Evolutionary conservation across 2,888 invertebrate genomes (phyloP).

Genomic region (Cotesia congregata): DNA sequence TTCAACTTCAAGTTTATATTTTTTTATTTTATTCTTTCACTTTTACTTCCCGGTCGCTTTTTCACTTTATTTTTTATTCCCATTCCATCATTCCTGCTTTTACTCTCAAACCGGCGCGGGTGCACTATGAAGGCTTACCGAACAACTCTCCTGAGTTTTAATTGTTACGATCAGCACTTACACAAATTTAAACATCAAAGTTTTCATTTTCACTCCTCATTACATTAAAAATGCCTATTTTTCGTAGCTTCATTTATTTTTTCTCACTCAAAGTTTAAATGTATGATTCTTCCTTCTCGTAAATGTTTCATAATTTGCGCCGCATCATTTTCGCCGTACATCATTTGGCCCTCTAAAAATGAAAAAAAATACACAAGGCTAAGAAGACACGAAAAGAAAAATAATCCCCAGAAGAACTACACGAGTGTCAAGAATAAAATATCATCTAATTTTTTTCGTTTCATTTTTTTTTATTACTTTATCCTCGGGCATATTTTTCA

Average conservation of each 20-base stretch:
- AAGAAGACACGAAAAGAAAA: not conserved
- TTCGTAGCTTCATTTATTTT: no score
- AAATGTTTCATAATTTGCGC: no score
- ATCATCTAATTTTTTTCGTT: slow-evolving; percentile 1
- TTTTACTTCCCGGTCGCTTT: not conserved
- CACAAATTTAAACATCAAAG: not conserved
- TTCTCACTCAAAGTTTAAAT: not conserved
- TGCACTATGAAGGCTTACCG: not conserved
- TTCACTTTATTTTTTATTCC: slow-evolving; percentile 2
- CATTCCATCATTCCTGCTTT: not conserved
- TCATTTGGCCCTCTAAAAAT: not conserved
- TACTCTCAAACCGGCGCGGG: not conserved
- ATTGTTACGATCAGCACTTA: slow-evolving; percentile 8
- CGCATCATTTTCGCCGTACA: not conserved
- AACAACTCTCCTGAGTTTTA: not conserved
- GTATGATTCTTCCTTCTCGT: not conserved
- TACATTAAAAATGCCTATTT: not conserved
- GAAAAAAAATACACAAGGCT: not conserved
- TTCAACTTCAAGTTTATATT: slow-evolving; percentile 17
- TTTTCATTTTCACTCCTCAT: not conserved
- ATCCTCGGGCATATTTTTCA: slow-evolving; percentile 18
- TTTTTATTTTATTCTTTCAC: slow-evolving; percentile 21
- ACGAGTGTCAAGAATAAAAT: not conserved
- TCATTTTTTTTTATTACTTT: slow-evolving; percentile 13
- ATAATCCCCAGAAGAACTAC: slow-evolving; percentile 16